Base-by-base conservation (phyloP, 2,113 vertebrate species). In the Butorides virescens region DNA sequence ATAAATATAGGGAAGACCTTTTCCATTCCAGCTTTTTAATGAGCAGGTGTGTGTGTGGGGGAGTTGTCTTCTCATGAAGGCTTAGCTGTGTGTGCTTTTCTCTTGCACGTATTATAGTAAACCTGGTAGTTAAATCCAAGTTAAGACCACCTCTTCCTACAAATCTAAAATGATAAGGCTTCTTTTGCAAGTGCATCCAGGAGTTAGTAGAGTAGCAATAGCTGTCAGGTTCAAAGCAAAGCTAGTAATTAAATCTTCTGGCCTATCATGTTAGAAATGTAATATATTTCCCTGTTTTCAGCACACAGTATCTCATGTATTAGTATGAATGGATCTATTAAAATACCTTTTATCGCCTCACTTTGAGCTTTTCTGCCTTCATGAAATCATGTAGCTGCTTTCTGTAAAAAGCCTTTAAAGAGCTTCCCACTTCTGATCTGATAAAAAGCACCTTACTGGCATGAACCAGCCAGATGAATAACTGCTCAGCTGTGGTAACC, bases 161-260 rank as follows among this genome's bases (percentile, higher is more conserved):
- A 83, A 52, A 59, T 78, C 20, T 70, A 7, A 88, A 94, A 83
- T 79, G 75, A 59, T 42, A 86, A 11, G 14, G 11, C 42, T 70
- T 46, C 30, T 86, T 76, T 73, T 86, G 53, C 47, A 76, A 80
- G 56, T 75, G 56, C 47, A 46, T 90, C 68, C 30, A 61, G 36
- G 79, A 92, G 56, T 72, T 53, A 44, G 32, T 59, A 53, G 88
- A 72, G 34, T 52, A 68, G 14, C 91, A 91, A 65, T 74, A 86
- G 36, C 73, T 84, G 95, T 92, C 73, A 84, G 27, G 61, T 94
- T 94, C 90, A 88, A 93, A 74, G 86, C 39, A 91, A 86, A 92
- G 44, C 42, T 92, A 37, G 39, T 75, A 88, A 95, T 94, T 94
- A 88, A 88, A 61, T 80, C n/a, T 79, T 76, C 63, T 81, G 67